These are phyloP conservation scores for Corynorhinus townsendii DNA, from an alignment of 2,113 vertebrate species.

Conservation along the genomic window DNA sequence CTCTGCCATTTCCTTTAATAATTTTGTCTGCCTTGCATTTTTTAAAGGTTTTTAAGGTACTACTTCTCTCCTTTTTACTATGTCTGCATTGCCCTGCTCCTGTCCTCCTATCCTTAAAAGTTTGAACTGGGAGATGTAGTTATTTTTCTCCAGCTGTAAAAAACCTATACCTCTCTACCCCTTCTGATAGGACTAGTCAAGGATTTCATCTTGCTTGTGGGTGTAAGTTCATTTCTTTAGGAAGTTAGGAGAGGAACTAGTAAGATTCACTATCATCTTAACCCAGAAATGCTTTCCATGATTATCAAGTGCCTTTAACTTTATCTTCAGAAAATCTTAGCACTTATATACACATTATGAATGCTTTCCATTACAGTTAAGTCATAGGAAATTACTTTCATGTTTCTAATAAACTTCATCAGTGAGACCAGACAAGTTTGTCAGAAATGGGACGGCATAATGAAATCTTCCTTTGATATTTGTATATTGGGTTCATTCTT, in stretches of 20 bases:
- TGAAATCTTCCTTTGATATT: neutral
- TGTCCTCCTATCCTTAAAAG: conserved; percentile 1
- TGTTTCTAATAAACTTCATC: neutral
- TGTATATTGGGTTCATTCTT: neutral
- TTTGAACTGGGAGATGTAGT: neutral
- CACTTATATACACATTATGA: neutral
- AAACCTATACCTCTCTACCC: neutral
- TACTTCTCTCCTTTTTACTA: neutral
- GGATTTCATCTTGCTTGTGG: neutral
- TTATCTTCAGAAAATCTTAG: neutral
- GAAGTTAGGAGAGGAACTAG: neutral
- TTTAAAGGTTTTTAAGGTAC: neutral
- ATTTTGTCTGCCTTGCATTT: neutral
- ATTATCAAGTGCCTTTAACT: neutral
- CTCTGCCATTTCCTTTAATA: neutral
- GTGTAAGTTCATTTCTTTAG: neutral
- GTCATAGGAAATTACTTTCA: neutral
- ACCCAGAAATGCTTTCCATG: neutral
- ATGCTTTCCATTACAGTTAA: neutral
- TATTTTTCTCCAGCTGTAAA: conserved; percentile 34
- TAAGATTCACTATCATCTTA: neutral
- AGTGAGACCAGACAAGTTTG: neutral
- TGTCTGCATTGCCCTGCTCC: neutral
- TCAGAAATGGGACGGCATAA: neutral
- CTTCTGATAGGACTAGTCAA: neutral